Percentiles rank a stretch among this genome's conserved stretches.
phyloP scores from a whole-genome alignment of 2,113 vertebrate species.

The Pterocles orientalis region DNA sequence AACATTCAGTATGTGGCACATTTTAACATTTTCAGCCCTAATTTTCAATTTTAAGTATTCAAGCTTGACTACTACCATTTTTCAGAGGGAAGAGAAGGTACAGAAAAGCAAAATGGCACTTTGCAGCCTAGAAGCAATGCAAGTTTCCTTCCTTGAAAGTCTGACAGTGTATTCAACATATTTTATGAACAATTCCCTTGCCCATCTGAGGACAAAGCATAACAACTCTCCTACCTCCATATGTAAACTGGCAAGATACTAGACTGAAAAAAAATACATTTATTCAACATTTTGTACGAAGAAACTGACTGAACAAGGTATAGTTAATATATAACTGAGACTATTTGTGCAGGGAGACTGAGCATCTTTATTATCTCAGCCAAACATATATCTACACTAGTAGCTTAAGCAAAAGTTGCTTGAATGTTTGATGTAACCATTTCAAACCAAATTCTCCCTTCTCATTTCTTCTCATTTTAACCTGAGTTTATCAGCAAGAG shows the following conservation, averaged over 20 bases:
- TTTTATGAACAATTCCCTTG: neutral
- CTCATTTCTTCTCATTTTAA: neutral
- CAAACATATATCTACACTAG: neutral
- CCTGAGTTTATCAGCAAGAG: neutral
- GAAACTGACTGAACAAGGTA: neutral
- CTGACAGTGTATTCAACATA: neutral
- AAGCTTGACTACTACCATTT: neutral
- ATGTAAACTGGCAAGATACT: neutral
- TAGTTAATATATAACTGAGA: neutral
- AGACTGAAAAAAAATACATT: neutral
- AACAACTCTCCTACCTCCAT: neutral
- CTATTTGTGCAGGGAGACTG: neutral
- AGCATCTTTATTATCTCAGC: neutral
- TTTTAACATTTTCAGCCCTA: neutral
- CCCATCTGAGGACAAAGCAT: neutral
- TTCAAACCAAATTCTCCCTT: neutral
- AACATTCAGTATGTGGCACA: neutral
- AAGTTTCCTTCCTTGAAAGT: neutral
- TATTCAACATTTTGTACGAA: neutral
- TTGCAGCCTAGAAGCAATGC: neutral
- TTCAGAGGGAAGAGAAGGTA: neutral
- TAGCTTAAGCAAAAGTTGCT: neutral
- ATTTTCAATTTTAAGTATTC: neutral
- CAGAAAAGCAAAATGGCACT: neutral
- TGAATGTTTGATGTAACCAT: neutral